A percentile compares a stretch with the other conserved stretches of the same genome.
Conservation (phyloP, 2,113 vertebrate species). For the Zosterops pallidus region DNA sequence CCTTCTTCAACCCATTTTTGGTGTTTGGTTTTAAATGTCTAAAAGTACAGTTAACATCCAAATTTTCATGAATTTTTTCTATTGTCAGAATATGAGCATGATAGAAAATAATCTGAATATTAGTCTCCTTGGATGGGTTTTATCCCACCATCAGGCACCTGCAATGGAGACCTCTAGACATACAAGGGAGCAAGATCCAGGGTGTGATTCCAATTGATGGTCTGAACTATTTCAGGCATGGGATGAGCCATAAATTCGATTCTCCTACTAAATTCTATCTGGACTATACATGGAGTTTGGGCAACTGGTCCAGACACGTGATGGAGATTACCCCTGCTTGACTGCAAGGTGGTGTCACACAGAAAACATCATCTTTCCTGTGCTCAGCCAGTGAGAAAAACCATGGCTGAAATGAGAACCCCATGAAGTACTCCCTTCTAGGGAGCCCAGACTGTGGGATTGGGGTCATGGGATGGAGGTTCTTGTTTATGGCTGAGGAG, state of each 20-base stretch:
- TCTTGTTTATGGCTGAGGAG: neutral
- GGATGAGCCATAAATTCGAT: neutral
- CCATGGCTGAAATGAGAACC: neutral
- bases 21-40: neutral
- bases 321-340: accelerated
- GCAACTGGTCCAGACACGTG: accelerated
- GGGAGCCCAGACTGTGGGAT: neutral
- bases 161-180: neutral
- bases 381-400: neutral
- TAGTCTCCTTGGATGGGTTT: neutral
- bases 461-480: neutral
- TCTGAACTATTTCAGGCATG: neutral
- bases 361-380: neutral
- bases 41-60: neutral
- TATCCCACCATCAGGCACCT: neutral
- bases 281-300: neutral
- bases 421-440: neutral
- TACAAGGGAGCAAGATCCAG: neutral
- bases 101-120: neutral
- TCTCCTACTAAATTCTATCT: neutral
- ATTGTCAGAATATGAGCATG: neutral
- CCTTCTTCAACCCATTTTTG: neutral
- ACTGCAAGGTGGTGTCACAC: neutral
- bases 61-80: neutral
- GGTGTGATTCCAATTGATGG: neutral